phyloP scores from a whole-genome alignment of 2,888 invertebrate species.

The Lacanobia wlatinum region DNA sequence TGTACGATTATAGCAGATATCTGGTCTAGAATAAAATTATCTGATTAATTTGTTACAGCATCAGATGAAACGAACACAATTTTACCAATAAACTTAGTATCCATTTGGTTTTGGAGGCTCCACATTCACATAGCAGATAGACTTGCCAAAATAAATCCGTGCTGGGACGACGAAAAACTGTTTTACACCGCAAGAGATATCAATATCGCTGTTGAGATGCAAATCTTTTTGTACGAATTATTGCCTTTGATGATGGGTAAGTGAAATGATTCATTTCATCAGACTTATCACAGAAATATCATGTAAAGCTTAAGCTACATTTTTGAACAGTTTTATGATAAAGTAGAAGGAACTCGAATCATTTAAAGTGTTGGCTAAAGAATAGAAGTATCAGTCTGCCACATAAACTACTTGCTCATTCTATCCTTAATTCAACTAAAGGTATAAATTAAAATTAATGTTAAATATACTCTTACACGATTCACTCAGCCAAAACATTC shows the following conservation, averaged over 20 bases:
- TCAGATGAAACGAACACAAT: slow-evolving; percentile 37
- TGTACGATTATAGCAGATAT: too few species aligned
- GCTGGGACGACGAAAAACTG: slow-evolving; percentile 73
- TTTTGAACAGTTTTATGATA: too few species aligned
- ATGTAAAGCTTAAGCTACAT: too few species aligned
- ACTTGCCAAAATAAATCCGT: slow-evolving; percentile 69
- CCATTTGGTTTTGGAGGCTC: slow-evolving; percentile 74
- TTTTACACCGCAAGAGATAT: slow-evolving; percentile 74
- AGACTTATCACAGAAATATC: too few species aligned
- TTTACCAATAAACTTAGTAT: slow-evolving; percentile 61
- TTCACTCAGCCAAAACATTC: too few species aligned
- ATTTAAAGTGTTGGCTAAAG: too few species aligned
- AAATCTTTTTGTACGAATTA: slow-evolving; percentile 72
- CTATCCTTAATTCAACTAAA: too few species aligned
- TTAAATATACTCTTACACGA: too few species aligned
- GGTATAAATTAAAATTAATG: too few species aligned
- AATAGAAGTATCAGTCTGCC: too few species aligned
- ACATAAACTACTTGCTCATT: too few species aligned
- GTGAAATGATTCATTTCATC: slow-evolving; percentile 4
- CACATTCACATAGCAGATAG: slow-evolving; percentile 72
- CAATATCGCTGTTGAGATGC: slow-evolving; percentile 69
- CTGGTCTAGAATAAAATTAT: not conserved
- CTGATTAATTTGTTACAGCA: not conserved
- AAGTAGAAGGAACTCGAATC: too few species aligned
- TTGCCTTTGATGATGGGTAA: slow-evolving; percentile 72